Percentiles rank a stretch among this genome's conserved stretches.
phyloP scores from a whole-genome alignment of 2,113 vertebrate species.

The Corydoras maculifer region DNA sequence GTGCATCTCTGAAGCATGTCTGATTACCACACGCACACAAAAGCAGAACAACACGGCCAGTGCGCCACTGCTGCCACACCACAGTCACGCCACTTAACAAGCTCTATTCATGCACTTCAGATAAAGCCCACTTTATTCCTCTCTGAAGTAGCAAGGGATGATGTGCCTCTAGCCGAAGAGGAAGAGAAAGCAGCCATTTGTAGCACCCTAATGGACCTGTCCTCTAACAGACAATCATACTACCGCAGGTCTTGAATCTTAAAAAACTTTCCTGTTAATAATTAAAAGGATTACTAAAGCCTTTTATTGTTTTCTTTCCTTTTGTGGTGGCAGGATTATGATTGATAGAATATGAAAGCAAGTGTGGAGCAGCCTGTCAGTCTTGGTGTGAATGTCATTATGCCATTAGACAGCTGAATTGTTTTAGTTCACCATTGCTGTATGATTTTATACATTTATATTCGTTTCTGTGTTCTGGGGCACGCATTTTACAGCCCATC shows the following conservation, averaged over 20 bases:
- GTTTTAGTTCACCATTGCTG: background rate
- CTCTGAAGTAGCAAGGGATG: slow-evolving; percentile 44
- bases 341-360: slow-evolving; percentile 46
- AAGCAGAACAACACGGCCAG: slow-evolving; percentile 39
- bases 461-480: background rate
- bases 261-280: slow-evolving; percentile 45
- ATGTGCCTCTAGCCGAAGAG: slow-evolving; percentile 37
- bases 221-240: background rate
- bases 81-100: slow-evolving; percentile 39
- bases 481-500: background rate
- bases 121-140: slow-evolving; percentile 49
- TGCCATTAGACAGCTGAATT: slow-evolving; percentile 24
- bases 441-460: too few species aligned
- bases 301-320: slow-evolving; percentile 37
- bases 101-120: slow-evolving; percentile 41
- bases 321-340: slow-evolving; percentile 34
- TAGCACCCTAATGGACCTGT: slow-evolving; percentile 20
- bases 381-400: background rate
- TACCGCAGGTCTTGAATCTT: slow-evolving; percentile 29
- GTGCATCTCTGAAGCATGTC: slow-evolving; percentile 44
- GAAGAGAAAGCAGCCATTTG: slow-evolving; percentile 7
- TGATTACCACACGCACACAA: slow-evolving; percentile 14
- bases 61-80: slow-evolving; percentile 41
- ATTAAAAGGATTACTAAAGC: slow-evolving; percentile 48
- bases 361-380: slow-evolving; percentile 10